Evolutionary conservation across 2,888 invertebrate species (phyloP).

Genomic region (Drosophila meridiana): DNA sequence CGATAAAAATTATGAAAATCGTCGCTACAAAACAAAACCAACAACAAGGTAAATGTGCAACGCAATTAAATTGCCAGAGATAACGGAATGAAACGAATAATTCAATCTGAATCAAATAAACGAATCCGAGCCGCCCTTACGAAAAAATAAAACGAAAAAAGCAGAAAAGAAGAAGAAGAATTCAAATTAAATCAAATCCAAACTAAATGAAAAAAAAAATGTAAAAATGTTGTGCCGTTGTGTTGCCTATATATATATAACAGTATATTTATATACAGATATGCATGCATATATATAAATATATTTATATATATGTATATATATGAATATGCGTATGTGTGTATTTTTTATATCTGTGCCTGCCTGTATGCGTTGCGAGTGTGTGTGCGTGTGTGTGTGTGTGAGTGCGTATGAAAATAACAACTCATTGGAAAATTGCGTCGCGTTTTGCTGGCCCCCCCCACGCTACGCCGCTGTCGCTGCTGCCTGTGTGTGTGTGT

Average conservation of each 20-base stretch:
- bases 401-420: constrained; percentile 16
- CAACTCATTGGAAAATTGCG: constrained; percentile 57
- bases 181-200: neutral
- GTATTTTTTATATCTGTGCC: constrained; percentile 23
- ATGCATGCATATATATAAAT: neutral
- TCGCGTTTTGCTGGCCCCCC: constrained; percentile 33
- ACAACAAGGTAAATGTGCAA: constrained; percentile 60
- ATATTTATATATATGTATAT: constrained; percentile 6
- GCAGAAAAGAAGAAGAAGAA: constrained; percentile 10
- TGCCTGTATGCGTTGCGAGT: constrained; percentile 4
- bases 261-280: constrained; percentile 34
- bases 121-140: constrained; percentile 2
- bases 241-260: constrained; percentile 32
- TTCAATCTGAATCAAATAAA: constrained; percentile 14
- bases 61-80: constrained; percentile 32
- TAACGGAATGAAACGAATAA: constrained; percentile 9
- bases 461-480: constrained; percentile 37
- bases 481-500: neutral
- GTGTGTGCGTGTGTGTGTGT: constrained; percentile 1
- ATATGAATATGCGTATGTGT: constrained; percentile 9
- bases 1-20: constrained; percentile 60
- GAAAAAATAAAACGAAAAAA: neutral
- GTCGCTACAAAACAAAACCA: constrained; percentile 48
- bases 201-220: constrained; percentile 5
- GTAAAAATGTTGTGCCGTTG: constrained; percentile 23